These are phyloP conservation scores for Hemicentrotus pulcherrimus DNA, from an alignment of 35 echinoderm and acorn worm genomes.

Conservation along the genomic window DNA sequence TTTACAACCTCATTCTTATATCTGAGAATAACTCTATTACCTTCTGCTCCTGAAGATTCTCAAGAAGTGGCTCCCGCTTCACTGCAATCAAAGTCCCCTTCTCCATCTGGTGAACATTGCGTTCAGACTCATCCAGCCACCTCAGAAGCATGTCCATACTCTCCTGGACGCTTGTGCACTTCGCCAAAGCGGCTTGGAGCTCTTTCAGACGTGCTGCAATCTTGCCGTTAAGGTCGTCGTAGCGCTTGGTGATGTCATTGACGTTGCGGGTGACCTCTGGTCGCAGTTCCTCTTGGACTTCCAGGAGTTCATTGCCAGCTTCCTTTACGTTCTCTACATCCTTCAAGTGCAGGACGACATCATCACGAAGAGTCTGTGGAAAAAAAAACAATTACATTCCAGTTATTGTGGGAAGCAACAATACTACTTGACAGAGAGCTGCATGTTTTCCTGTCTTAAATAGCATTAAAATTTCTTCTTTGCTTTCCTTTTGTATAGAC, in stretches of 20 bases:
- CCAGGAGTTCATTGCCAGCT: slow-evolving; percentile 71
- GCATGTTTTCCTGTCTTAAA: no score
- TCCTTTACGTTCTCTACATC: slow-evolving; percentile 97
- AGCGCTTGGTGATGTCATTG: slow-evolving; percentile 64
- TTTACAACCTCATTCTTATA: no score
- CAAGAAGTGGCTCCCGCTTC: slow-evolving; percentile 82
- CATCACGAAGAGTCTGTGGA: slow-evolving; percentile 68
- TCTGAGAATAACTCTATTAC: slow-evolving; percentile 43
- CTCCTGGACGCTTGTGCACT: slow-evolving; percentile 82
- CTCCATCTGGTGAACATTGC: slow-evolving; percentile 87
- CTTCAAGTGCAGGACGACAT: slow-evolving; percentile 78
- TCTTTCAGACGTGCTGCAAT: slow-evolving; percentile 68
- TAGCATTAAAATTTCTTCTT: no score
- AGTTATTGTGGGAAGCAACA: no score
- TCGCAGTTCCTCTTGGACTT: slow-evolving; percentile 81
- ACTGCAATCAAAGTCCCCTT: slow-evolving; percentile 82
- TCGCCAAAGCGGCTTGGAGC: slow-evolving; percentile 80
- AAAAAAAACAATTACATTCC: background rate
- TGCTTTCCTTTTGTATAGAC: no score
- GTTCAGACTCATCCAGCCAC: slow-evolving; percentile 95
- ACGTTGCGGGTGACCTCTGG: slow-evolving; percentile 68
- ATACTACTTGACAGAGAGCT: no score
- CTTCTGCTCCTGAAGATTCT: slow-evolving; percentile 94
- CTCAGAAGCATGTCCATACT: slow-evolving; percentile 74
- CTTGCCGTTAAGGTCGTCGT: slow-evolving; percentile 74